These are phyloP conservation scores for Antedon mediterranea DNA, from an alignment of 53 echinoderm and acorn worm species.

Conservation along the genomic window DNA sequence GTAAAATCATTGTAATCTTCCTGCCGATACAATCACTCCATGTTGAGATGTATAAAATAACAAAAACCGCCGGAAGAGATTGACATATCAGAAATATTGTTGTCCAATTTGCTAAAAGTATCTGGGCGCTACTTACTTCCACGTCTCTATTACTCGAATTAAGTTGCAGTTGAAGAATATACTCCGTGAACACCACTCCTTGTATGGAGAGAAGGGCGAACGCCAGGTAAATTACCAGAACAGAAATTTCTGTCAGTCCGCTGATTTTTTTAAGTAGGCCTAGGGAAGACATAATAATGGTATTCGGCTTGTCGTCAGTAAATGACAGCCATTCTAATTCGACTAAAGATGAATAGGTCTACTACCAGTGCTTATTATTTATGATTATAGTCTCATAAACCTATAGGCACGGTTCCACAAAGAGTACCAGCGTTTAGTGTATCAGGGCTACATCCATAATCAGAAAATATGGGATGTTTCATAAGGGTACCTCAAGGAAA, in stretches of 20 bases:
- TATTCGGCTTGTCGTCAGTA: too few relatives aligned
- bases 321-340: too few relatives aligned
- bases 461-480: too few relatives aligned
- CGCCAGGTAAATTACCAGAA: not conserved
- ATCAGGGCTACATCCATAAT: too few relatives aligned
- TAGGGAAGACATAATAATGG: too few relatives aligned
- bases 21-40: slow-evolving; percentile 87
- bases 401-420: too few relatives aligned
- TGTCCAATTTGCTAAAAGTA: not conserved
- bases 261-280: too few relatives aligned
- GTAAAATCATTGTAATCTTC: slow-evolving; percentile 47
- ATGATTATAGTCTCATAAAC: too few relatives aligned
- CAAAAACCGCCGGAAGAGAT: not conserved
- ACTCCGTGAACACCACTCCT: not conserved
- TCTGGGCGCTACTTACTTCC: not conserved
- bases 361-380: too few relatives aligned
- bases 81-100: not conserved
- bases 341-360: too few relatives aligned
- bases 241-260: not conserved
- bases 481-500: too few relatives aligned
- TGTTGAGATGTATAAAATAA: slow-evolving; percentile 2
- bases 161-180: not conserved
- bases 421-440: too few relatives aligned
- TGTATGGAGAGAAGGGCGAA: not conserved
- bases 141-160: not conserved